Evolutionary conservation across 2,888 invertebrate species (phyloP), one percentile per base, ranked within the genome.

Genomic region (Pollenia angustigena): DNA sequence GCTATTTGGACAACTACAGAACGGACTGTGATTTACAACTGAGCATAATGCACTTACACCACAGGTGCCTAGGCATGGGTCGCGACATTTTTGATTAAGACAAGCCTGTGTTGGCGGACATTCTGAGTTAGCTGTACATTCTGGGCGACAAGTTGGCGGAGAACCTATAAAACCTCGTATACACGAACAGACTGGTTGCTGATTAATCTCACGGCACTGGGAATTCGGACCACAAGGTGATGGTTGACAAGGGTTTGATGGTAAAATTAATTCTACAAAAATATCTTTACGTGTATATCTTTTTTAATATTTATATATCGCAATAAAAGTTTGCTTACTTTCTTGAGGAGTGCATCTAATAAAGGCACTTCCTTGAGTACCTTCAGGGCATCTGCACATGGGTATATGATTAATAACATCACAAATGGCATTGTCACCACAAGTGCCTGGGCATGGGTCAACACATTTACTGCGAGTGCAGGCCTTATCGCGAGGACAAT

Each of bases 11-110:
- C 97, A 97, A 74, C 95, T 95, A 92, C 97, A 97, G 91, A 96
- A 96, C 6, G 97, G 97, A 92, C 96, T 97, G 90, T 97, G 96
- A 92, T 96, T 96, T 69, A 97, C 95, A 44, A 97, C 96, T 93
- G 96, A 95, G 91, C 97, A 97, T 88, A 94, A 94, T 3, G 97
- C 96, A 88, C 94, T 94, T 44, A 96, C 94, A 32, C 97, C 97
- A 91, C 97, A 97, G n/a, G 96, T 95, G 89, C 97, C 97, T 79
- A 95, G 95, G 90, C 97, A 97, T n/a, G 97, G 97, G 92, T 97
- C 95, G 46, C 95, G 94, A 91, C 97, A 97, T 93, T 96, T 96
- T 91, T 96, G 96, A 91, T 97, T 97, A 76, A 95, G 95, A 90
- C 97, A 97, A 6, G 97, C 96, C 93, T 96, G 95, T 88, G 95